Percentiles rank a stretch among this genome's conserved stretches.
phyloP scores from a whole-genome alignment of 2,888 invertebrate species.

The Pilophorus perplexus region DNA sequence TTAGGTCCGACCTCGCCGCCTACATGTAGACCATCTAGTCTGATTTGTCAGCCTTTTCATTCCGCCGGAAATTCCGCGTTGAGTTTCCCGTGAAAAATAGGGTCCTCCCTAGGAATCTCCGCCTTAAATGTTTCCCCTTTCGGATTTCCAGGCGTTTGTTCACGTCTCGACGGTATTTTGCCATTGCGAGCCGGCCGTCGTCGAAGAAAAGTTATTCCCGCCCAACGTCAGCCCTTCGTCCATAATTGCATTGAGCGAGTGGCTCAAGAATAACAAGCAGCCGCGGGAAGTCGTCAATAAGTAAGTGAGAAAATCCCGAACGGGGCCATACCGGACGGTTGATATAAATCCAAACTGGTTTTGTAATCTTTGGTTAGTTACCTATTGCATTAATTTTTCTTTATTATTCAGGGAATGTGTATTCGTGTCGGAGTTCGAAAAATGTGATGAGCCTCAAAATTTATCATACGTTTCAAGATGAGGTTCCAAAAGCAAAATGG shows the following conservation, averaged over 20 bases:
- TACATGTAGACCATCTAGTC: too few species aligned
- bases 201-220: constrained; percentile 50
- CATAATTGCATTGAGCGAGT: constrained; percentile 49
- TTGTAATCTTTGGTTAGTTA: too few species aligned
- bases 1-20: too few species aligned
- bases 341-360: neutral
- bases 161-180: constrained; percentile 51
- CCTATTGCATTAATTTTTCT: too few species aligned
- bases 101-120: too few species aligned
- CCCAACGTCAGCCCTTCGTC: constrained; percentile 50
- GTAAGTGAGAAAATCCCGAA: neutral
- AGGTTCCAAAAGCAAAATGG: too few species aligned
- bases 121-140: neutral
- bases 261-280: constrained; percentile 48
- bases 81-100: too few species aligned
- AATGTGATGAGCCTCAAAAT: too few species aligned
- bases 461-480: too few species aligned
- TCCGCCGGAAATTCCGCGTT: too few species aligned
- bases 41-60: too few species aligned
- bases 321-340: neutral
- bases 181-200: constrained; percentile 50
- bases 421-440: too few species aligned
- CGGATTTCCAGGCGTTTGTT: constrained; percentile 49
- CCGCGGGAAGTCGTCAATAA: constrained; percentile 48
- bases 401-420: neutral